phyloP scores from a whole-genome alignment of 2,797 vertebrate species.

The Hybognathus amarus region DNA sequence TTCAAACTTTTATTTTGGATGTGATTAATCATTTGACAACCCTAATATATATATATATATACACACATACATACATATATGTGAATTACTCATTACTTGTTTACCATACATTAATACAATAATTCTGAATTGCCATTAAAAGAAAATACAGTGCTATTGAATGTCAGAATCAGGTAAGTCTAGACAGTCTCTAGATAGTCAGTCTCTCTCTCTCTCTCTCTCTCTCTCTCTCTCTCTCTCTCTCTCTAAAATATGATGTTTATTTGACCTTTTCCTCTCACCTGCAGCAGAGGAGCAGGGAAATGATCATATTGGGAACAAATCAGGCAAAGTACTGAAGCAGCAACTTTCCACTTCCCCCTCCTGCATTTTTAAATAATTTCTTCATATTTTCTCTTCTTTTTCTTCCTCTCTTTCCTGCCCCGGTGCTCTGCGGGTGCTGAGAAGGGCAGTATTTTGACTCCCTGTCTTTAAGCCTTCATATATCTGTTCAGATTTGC shows the following conservation, averaged over 20 bases:
- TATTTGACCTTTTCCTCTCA: conserved; percentile 41
- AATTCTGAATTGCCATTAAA: neutral
- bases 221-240: neutral
- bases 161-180: neutral
- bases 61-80: too few relatives aligned
- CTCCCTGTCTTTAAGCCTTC: conserved; percentile 50
- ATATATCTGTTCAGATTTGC: conserved; percentile 48
- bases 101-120: neutral
- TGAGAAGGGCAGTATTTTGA: conserved; percentile 52
- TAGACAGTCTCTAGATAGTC: neutral
- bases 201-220: neutral
- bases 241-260: conserved; percentile 40
- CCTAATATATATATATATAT: too few relatives aligned
- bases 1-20: too few relatives aligned
- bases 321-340: conserved; percentile 73
- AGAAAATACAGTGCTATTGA: neutral
- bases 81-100: neutral
- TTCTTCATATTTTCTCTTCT: conserved; percentile 30
- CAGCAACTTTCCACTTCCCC: conserved; percentile 70
- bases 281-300: conserved; percentile 42
- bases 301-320: conserved; percentile 71
- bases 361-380: conserved; percentile 28
- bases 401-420: neutral
- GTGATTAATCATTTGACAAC: too few relatives aligned
- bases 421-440: conserved; percentile 29